Conservation (phyloP, 2,113 vertebrate species). For the Calcarius ornatus region DNA sequence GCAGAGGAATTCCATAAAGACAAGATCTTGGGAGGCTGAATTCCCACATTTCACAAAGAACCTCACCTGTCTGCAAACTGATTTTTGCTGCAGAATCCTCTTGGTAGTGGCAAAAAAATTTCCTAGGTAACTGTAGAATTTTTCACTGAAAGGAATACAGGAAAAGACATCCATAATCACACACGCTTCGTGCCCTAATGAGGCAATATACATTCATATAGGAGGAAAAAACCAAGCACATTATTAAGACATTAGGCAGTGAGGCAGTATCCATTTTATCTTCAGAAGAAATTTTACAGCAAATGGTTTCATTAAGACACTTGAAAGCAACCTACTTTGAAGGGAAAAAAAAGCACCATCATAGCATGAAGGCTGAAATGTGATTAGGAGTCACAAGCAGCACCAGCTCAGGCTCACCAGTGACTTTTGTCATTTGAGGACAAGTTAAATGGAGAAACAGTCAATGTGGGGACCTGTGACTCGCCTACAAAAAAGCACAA, state of each 20-base stretch:
- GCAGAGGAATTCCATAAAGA: not conserved
- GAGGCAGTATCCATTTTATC: conserved; percentile 61
- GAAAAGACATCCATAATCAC: conserved; percentile 22
- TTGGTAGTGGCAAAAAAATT: not conserved
- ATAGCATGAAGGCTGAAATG: conserved; percentile 41
- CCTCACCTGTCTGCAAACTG: not conserved
- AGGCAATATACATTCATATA: conserved; percentile 56
- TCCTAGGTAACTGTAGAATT: not conserved
- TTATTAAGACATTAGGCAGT: conserved; percentile 62
- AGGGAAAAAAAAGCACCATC: conserved; percentile 59
- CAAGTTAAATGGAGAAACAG: conserved; percentile 15
- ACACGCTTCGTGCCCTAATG: not conserved
- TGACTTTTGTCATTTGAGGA: conserved; percentile 34
- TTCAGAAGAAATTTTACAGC: conserved; percentile 47
- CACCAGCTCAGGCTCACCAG: not conserved
- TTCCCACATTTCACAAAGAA: not conserved
- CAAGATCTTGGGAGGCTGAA: not conserved
- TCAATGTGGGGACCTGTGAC: not conserved
- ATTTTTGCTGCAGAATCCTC: not conserved
- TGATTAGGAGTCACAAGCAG: conserved; percentile 29
- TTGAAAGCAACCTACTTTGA: conserved; percentile 58
- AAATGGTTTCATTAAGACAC: conserved; percentile 64
- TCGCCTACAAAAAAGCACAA: not conserved
- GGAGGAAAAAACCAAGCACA: not conserved
- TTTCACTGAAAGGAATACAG: not conserved